These are phyloP conservation scores for Capromys pilorides DNA, from an alignment of 2,797 vertebrate species.

Conservation along the genomic window DNA sequence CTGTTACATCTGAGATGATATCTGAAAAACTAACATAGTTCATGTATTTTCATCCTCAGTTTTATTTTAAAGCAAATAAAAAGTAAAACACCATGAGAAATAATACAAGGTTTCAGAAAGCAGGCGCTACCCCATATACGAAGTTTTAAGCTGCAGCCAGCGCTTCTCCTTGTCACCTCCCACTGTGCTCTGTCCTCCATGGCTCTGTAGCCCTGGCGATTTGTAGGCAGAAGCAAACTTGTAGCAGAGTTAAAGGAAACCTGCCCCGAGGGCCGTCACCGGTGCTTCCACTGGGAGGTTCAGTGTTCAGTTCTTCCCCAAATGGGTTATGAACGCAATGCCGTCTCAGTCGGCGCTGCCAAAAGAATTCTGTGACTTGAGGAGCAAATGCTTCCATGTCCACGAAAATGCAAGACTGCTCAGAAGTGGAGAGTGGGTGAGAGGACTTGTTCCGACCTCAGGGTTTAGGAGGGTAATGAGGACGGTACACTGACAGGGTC, in stretches of 20 bases:
- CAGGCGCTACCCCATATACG: conserved; percentile 2
- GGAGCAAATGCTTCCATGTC: background rate
- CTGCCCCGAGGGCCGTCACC: background rate
- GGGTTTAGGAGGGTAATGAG: background rate
- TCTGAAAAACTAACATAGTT: conserved; percentile 36
- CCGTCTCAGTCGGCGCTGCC: background rate
- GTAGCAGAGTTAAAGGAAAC: background rate
- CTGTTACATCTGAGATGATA: conserved; percentile 48
- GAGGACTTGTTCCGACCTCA: background rate
- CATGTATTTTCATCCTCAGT: conserved; percentile 10
- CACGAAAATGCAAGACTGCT: background rate
- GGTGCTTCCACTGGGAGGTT: background rate
- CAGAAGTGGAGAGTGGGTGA: background rate
- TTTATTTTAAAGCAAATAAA: too few relatives aligned
- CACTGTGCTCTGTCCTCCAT: background rate
- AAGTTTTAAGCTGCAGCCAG: conserved; percentile 51
- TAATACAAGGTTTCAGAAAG: background rate
- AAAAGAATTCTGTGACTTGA: background rate
- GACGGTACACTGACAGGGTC: background rate
- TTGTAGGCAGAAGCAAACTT: background rate
- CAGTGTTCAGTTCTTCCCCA: background rate
- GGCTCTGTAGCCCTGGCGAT: conserved; percentile 37
- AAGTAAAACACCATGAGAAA: too few relatives aligned
- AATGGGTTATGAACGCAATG: background rate
- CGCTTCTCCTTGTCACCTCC: conserved; percentile 30